Percentiles rank a stretch among this genome's conserved stretches.
These are phyloP conservation scores for Trichoplusia ni DNA, from an alignment of 1,140 invertebrate genomes.

Conservation along the genomic window DNA sequence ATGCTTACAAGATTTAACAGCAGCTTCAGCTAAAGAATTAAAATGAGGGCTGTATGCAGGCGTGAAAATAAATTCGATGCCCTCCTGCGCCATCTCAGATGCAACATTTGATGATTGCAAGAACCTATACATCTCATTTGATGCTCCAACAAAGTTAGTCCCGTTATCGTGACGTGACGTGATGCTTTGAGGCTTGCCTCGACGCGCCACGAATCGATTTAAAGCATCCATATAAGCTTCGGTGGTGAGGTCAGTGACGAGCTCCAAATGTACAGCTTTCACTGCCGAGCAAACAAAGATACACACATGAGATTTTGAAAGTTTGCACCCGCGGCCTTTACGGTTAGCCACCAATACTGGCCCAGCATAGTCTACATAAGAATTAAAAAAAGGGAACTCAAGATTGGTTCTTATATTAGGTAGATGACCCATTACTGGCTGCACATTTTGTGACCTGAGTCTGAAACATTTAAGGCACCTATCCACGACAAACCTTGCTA, in stretches of 20 bases:
- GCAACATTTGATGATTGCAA: conserved; percentile 13
- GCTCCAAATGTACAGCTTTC: conserved; percentile 54
- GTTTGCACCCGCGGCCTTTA: conserved; percentile 37
- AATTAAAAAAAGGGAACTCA: conserved; percentile 38
- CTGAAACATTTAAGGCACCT: conserved; percentile 37
- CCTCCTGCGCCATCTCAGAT: conserved; percentile 32
- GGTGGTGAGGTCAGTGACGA: conserved; percentile 42
- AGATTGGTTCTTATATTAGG: conserved; percentile 28
- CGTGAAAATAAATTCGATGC: conserved; percentile 18
- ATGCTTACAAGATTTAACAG: background rate
- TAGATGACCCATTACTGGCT: conserved; percentile 41
- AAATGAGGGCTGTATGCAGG: background rate
- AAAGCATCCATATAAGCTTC: conserved; percentile 46
- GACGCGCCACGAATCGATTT: conserved; percentile 40
- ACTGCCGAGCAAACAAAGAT: conserved; percentile 45
- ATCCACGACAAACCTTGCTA: conserved; percentile 27
- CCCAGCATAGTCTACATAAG: conserved; percentile 39
- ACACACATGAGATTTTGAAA: conserved; percentile 41
- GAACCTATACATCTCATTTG: conserved; percentile 32
- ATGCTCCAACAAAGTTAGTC: conserved; percentile 40
- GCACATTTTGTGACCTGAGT: conserved; percentile 23
- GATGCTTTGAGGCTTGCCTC: conserved; percentile 40
- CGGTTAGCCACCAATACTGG: conserved; percentile 39
- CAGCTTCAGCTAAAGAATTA: background rate
- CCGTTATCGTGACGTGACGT: conserved; percentile 44